Conservation (phyloP, 2,797 vertebrate genomes). For the Halcyon chelicuti region DNA sequence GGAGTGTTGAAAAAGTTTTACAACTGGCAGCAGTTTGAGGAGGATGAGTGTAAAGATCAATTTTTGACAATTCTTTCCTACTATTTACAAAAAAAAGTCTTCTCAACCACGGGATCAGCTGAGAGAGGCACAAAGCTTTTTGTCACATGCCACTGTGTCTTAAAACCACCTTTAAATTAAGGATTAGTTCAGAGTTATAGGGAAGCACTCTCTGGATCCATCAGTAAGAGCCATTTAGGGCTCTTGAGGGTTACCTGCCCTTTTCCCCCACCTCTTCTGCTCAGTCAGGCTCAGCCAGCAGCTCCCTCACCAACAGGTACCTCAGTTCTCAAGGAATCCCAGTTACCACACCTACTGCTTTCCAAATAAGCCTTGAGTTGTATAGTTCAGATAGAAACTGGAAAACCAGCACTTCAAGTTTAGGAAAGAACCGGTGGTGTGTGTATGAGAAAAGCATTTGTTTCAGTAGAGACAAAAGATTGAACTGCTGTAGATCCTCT, state of each 20-base stretch:
- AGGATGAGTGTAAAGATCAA: not conserved
- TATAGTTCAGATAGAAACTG: not conserved
- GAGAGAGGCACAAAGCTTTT: not conserved
- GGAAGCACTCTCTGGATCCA: not conserved
- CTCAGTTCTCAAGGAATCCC: not conserved
- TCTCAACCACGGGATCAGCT: not conserved
- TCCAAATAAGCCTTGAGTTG: not conserved
- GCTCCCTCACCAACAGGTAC: not conserved
- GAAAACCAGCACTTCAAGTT: not conserved
- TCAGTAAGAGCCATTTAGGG: not conserved
- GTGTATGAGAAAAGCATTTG: not conserved
- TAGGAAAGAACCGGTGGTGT: not conserved
- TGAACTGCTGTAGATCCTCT: not conserved
- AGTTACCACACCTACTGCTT: not conserved
- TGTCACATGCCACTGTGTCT: not conserved
- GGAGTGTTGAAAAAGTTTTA: not conserved
- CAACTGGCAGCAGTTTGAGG: not conserved
- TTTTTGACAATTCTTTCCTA: not conserved
- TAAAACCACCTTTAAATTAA: not conserved
- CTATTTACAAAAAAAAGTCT: not conserved
- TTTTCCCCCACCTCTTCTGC: not conserved
- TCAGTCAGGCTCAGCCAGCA: not conserved
- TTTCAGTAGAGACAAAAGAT: not conserved
- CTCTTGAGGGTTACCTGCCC: fast-evolving
- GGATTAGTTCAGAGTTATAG: not conserved